Base-by-base conservation (phyloP, 2,888 invertebrate species). In the Drosophila planitibia region DNA sequence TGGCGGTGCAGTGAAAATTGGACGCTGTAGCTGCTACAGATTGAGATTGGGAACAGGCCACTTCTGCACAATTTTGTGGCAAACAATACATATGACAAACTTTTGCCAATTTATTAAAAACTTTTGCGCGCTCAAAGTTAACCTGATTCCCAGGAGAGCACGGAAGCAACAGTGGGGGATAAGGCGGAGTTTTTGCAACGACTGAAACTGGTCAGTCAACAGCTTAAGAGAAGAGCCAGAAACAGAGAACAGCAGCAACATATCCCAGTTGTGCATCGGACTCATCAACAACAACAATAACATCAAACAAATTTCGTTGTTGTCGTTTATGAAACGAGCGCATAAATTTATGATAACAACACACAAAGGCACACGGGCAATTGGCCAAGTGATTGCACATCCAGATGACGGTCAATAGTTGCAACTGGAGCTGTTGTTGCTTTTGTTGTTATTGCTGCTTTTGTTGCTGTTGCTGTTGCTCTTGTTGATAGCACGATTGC, bases 91-190 rank as follows among this genome's bases (percentile, higher is more conserved):
- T 87, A 91, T 87, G 87, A 91, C 91, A 87, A 87, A 87, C 88
- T 87, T 87, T 87, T 91, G 90, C 91, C 87, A 90, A 87, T 87
- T 91, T 87, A 87, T 91, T 87, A 87, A 85, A 90, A 89, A 91
- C 65, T 85, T 82, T 89, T 78, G 73, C 69, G 58, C 69, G 54
- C 35, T 37, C 70, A 72, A 80, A 76, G 83, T 80, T 89, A 90
- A 91, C 89, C 89, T 86, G 83, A 82, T 89, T 89, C 91, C 89
- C 91, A 89, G 77, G 82, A 72, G 91, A 73, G 78, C 30, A 73
- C 54, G 57, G 53, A 25, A 22, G 35, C 39, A 62, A 37, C 58
- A 32, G 4, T 44, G 19, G 47, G 58, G 58, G 25, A 35, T 47
- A 55, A 35, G 47, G 28, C 47, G 44, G 33, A 25, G 39, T 28